A percentile compares a stretch with the other conserved stretches of the same genome.
These are phyloP conservation scores for Caranx melampygus DNA, from an alignment of 2,113 vertebrate genomes.

Conservation along the genomic window DNA sequence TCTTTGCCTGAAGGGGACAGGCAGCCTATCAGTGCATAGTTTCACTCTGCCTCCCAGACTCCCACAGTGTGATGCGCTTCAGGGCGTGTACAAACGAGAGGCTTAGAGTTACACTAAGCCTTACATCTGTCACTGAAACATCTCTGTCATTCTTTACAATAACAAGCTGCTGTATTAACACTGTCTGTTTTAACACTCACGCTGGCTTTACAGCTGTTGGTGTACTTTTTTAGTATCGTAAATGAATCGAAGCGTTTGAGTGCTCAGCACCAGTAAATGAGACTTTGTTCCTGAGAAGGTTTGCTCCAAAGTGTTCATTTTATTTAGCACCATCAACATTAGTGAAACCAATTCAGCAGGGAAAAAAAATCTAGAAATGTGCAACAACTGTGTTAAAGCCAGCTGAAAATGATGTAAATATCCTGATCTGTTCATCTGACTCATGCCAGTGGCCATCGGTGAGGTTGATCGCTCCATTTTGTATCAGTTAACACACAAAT, in stretches of 20 bases:
- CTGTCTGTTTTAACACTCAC: conserved; percentile 25
- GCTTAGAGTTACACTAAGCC: conserved; percentile 71
- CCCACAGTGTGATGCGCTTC: conserved; percentile 67
- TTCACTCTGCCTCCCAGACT: conserved; percentile 73
- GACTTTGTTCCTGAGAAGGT: not conserved
- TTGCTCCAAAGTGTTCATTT: not conserved
- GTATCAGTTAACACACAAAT: conserved; percentile 76
- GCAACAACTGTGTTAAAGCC: not conserved
- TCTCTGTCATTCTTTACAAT: conserved; percentile 61
- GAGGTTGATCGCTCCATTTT: conserved; percentile 35
- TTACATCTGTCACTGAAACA: conserved; percentile 78
- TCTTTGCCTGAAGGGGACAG: conserved; percentile 73
- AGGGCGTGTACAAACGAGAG: conserved; percentile 67
- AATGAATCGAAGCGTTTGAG: not conserved
- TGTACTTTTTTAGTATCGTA: conserved; percentile 17
- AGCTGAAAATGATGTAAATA: not conserved
- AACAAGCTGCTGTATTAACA: conserved; percentile 54
- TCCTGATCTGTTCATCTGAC: not conserved
- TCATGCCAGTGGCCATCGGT: conserved; percentile 54
- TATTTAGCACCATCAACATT: not conserved
- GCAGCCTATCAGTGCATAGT: conserved; percentile 71
- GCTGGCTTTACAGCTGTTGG: conserved; percentile 33
- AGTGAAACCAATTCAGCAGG: not conserved
- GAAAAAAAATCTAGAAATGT: not conserved
- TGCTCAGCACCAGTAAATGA: conserved; percentile 11